These are phyloP conservation scores for Lysandra coridon DNA, from an alignment of 2,888 invertebrate genomes.

Conservation along the genomic window DNA sequence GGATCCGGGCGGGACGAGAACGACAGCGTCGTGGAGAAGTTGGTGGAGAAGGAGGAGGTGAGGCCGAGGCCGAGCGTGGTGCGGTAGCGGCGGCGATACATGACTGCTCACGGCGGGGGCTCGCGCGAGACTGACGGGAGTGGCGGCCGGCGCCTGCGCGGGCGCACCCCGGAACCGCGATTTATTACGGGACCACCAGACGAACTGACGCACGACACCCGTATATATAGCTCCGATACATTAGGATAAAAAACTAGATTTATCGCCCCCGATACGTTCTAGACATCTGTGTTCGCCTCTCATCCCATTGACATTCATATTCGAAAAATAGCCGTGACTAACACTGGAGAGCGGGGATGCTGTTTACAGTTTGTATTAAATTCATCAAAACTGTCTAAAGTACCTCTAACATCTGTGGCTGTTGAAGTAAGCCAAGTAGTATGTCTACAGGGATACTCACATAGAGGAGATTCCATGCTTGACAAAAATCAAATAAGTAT, in stretches of 20 bases:
- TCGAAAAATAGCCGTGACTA: not conserved
- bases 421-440: too few relatives aligned
- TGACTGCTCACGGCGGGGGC: conserved; percentile 52
- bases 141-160: conserved; percentile 48
- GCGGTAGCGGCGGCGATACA: conserved; percentile 76
- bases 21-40: conserved; percentile 64
- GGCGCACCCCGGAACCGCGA: conserved; percentile 67
- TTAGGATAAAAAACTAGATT: conserved; percentile 21
- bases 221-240: conserved; percentile 24
- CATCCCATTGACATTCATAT: conserved; percentile 12
- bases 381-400: not conserved
- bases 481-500: too few relatives aligned
- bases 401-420: too few relatives aligned
- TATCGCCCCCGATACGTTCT: not conserved
- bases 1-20: conserved; percentile 45
- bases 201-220: conserved; percentile 43
- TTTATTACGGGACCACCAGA: conserved; percentile 69
- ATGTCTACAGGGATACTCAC: too few relatives aligned
- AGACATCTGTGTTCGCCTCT: not conserved
- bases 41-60: conserved; percentile 69
- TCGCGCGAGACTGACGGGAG: conserved; percentile 56
- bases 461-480: too few relatives aligned
- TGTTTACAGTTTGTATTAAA: not conserved
- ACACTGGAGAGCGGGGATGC: not conserved
- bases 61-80: conserved; percentile 72